Conservation (phyloP, 1,140 invertebrate genomes). For the Lasioglossum albipes region DNA sequence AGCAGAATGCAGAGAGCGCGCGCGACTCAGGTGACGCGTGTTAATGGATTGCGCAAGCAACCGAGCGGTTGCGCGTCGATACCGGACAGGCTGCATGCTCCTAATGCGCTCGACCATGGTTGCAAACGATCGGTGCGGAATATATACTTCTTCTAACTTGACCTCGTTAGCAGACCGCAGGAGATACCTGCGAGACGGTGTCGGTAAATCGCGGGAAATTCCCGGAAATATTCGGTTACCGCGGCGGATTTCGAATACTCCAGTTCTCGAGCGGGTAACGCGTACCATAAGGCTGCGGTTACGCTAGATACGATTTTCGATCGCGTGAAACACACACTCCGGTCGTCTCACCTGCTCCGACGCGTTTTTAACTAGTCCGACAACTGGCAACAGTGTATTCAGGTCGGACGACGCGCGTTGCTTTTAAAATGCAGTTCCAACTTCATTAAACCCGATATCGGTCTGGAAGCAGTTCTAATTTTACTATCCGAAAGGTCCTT, state of each 20-base stretch:
- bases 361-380: too few relatives aligned
- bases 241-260: not conserved
- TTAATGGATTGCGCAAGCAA: conserved; percentile 56
- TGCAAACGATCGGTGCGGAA: conserved; percentile 14
- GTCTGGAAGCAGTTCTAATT: too few relatives aligned
- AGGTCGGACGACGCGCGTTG: too few relatives aligned
- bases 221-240: not conserved
- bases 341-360: too few relatives aligned
- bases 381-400: too few relatives aligned
- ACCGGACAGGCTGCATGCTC: conserved; percentile 51
- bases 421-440: too few relatives aligned
- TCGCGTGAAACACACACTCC: too few relatives aligned
- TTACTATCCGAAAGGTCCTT: too few relatives aligned
- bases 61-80: conserved; percentile 38
- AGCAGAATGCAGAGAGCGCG: too few relatives aligned
- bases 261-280: not conserved
- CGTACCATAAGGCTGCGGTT: too few relatives aligned
- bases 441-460: too few relatives aligned
- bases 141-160: conserved; percentile 36
- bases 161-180: conserved; percentile 22
- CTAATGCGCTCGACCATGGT: conserved; percentile 45
- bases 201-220: conserved; percentile 2
- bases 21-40: conserved; percentile 46
- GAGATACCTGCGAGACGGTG: not conserved
- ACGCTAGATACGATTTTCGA: too few relatives aligned